A percentile compares a stretch with the other conserved stretches of the same genome.
phyloP scores from a whole-genome alignment of 2,888 invertebrate species.

The Scaptomyza reducta region DNA sequence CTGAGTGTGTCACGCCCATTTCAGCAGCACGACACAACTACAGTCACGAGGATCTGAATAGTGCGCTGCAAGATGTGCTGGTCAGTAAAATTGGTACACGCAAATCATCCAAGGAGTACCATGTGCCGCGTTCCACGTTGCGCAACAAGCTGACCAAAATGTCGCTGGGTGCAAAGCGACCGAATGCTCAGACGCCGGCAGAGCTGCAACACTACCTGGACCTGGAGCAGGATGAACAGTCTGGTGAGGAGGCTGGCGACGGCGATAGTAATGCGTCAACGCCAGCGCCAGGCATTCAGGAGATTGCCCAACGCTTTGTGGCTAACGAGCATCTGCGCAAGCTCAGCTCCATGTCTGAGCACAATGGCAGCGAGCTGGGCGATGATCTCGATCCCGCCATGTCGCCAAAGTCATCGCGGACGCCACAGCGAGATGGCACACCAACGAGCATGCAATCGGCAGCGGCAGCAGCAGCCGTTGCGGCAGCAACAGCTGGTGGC shows the following conservation, averaged over 20 bases:
- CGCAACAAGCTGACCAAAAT: slow-evolving; percentile 97
- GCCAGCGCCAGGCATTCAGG: slow-evolving; percentile 68
- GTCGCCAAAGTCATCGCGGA: slow-evolving; percentile 53
- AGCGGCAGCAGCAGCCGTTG: slow-evolving; percentile 23
- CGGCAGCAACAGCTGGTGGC: slow-evolving; percentile 18
- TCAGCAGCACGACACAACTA: slow-evolving; percentile 89
- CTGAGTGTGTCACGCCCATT: slow-evolving; percentile 86
- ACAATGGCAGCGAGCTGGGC: slow-evolving; percentile 72
- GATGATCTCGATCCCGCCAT: slow-evolving; percentile 46
- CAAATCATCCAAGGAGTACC: slow-evolving; percentile 97
- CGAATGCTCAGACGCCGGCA: slow-evolving; percentile 78
- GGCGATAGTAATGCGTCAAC: slow-evolving; percentile 85
- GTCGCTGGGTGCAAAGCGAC: slow-evolving; percentile 83
- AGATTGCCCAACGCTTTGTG: slow-evolving; percentile 66
- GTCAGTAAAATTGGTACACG: slow-evolving; percentile 96
- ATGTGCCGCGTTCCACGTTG: slow-evolving; percentile 97
- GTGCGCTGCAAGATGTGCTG: slow-evolving; percentile 97
- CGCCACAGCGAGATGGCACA: slow-evolving; percentile 32
- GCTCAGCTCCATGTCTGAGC: slow-evolving; percentile 66
- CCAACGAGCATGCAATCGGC: slow-evolving; percentile 29
- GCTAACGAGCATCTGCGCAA: slow-evolving; percentile 72
- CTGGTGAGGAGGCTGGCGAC: slow-evolving; percentile 84
- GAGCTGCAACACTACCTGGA: slow-evolving; percentile 74
- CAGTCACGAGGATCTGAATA: slow-evolving; percentile 97
- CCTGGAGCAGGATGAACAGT: slow-evolving; percentile 76